Conservation (phyloP, 2,797 vertebrate genomes). For the Typhlichthys eigenmanni region DNA sequence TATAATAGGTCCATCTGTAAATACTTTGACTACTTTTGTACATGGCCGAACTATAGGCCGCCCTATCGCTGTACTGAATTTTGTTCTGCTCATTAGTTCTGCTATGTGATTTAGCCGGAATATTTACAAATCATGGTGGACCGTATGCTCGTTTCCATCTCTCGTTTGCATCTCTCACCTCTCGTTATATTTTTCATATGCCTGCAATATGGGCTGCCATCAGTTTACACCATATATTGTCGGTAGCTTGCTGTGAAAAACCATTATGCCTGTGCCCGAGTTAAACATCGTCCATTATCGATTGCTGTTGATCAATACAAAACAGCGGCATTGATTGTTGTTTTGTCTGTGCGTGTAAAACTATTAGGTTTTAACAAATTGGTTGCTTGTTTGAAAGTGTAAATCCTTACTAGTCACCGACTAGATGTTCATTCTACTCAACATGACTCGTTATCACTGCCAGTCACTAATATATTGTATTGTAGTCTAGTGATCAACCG, state of each 20-base stretch:
- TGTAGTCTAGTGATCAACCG: not conserved
- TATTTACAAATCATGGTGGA: conserved; percentile 13
- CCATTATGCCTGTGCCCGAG: conserved; percentile 64
- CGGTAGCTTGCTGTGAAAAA: conserved; percentile 44
- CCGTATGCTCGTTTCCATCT: conserved; percentile 10
- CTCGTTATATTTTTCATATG: conserved; percentile 34
- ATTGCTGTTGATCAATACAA: conserved; percentile 65
- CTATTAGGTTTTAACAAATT: conserved; percentile 49
- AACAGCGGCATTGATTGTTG: conserved; percentile 62
- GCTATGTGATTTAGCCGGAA: conserved; percentile 18
- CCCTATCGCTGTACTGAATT: conserved; percentile 22
- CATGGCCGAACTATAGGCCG: too few species aligned
- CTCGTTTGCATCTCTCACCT: conserved; percentile 23
- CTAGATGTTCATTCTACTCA: conserved; percentile 24
- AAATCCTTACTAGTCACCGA: conserved; percentile 29
- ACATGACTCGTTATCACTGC: conserved; percentile 21
- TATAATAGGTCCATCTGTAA: too few species aligned
- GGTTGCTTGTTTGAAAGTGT: conserved; percentile 25
- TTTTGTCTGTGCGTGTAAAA: conserved; percentile 49
- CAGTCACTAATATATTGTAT: conserved; percentile 26
- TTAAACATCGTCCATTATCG: conserved; percentile 66
- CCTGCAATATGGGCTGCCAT: conserved; percentile 29
- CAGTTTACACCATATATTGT: conserved; percentile 52
- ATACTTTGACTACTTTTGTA: too few species aligned
- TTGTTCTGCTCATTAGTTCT: conserved; percentile 5